A percentile compares a stretch with the other conserved stretches of the same genome.
Evolutionary conservation across 2,888 invertebrate species (phyloP).

Genomic region (Timandra comae): DNA sequence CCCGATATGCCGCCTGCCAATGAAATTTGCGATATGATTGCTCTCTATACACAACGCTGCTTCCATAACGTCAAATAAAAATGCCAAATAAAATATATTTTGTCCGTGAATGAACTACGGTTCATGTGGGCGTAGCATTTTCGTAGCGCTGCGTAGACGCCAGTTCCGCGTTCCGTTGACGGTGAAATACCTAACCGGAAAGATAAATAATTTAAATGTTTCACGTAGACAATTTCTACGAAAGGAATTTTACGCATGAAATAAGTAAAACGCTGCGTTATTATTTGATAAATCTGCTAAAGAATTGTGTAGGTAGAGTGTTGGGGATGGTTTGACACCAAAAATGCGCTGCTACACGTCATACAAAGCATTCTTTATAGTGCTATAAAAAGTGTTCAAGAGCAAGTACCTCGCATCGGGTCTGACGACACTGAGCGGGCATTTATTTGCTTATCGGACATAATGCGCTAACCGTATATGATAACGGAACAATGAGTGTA

Average conservation of each 20-base stretch:
- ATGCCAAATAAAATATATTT: neutral
- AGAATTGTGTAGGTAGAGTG: no score
- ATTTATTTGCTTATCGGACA: constrained; percentile 70
- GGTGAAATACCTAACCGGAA: no score
- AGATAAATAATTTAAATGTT: no score
- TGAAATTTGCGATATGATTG: constrained; percentile 13
- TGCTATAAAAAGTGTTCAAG: constrained; percentile 21
- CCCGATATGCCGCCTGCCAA: constrained; percentile 14
- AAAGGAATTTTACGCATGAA: no score
- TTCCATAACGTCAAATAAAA: constrained; percentile 4
- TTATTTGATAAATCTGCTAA: no score
- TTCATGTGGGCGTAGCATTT: constrained; percentile 7
- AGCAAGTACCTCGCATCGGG: constrained; percentile 19
- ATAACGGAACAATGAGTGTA: constrained; percentile 72
- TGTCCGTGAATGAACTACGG: neutral
- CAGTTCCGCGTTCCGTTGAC: no score
- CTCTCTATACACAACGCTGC: neutral
- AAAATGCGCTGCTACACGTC: constrained; percentile 7
- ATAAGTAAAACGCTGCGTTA: no score
- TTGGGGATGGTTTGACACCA: no score
- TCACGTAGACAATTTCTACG: no score
- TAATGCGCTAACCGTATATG: constrained; percentile 65
- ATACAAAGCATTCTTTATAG: constrained; percentile 21
- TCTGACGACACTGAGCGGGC: constrained; percentile 35
- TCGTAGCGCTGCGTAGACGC: constrained; percentile 15